These are phyloP conservation scores for Pogonus chalceus DNA, from an alignment of 1,140 invertebrate genomes.

Conservation along the genomic window DNA sequence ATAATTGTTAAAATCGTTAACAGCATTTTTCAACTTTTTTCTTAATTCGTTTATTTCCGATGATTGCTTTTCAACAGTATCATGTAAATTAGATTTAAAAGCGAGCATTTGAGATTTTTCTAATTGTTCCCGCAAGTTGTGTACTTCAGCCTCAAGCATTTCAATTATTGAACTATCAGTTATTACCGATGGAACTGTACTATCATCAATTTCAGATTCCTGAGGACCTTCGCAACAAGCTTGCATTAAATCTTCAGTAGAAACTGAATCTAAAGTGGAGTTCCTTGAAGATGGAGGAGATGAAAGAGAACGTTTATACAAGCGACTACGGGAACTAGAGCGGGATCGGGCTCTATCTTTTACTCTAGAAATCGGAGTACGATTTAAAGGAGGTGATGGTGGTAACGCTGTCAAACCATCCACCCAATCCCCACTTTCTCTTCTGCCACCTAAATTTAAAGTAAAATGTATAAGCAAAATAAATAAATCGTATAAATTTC, in stretches of 20 bases:
- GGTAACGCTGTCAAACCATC: constrained; percentile 48
- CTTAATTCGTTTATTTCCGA: constrained; percentile 59
- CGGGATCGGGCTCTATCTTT: constrained; percentile 62
- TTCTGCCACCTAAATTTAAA: constrained; percentile 35
- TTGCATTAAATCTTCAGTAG: constrained; percentile 46
- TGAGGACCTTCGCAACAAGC: constrained; percentile 35
- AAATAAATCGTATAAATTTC: not conserved
- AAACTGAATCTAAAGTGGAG: constrained; percentile 54
- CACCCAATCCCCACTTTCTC: constrained; percentile 57
- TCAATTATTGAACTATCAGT: constrained; percentile 34
- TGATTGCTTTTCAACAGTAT: constrained; percentile 53
- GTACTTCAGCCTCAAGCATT: constrained; percentile 45
- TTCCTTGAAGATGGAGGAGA: constrained; percentile 53
- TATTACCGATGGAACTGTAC: not conserved
- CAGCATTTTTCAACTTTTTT: constrained; percentile 50
- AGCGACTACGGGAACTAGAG: constrained; percentile 38
- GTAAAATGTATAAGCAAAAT: not conserved
- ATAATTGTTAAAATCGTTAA: constrained; percentile 25
- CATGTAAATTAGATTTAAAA: constrained; percentile 26
- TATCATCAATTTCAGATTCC: constrained; percentile 5
- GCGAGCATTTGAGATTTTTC: constrained; percentile 26
- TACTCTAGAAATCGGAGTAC: constrained; percentile 62
- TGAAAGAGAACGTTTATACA: constrained; percentile 51
- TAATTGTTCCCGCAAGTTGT: constrained; percentile 39
- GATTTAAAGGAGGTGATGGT: constrained; percentile 55